Evolutionary conservation across 1,140 invertebrate genomes (phyloP), one percentile per base, ranked within the genome.

Genomic region (Plectrocnemia conspersa): DNA sequence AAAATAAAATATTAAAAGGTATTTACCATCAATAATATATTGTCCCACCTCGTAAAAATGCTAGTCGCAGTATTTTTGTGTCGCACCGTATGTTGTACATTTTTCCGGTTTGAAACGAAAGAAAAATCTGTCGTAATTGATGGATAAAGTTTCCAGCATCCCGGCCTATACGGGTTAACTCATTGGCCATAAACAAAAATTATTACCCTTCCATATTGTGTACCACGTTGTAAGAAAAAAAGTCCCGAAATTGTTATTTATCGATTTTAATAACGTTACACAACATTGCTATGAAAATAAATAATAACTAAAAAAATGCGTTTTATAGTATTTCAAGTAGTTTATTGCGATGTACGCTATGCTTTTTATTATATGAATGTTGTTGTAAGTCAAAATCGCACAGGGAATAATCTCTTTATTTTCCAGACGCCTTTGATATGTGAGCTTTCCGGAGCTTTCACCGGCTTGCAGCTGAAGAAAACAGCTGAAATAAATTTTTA

Each of bases 111-210:
- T n/a, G n/a, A n/a, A n/a, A n/a, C n/a, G n/a, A n/a, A n/a, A n/a
- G n/a, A n/a, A n/a, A n/a, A n/a, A n/a, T n/a, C n/a, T n/a, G n/a
- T n/a, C n/a, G 23, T 47, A 47, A 48, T 48, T 19, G 22, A 48
- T 48, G 27, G 29, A 35, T 48, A 48, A 48, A 48, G 46, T 48
- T 48, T 48, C 3, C 3, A 32, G 36, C 27, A 21, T 35, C 16
- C 27, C 7, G 23, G 46, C 29, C 27, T 48, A 48, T 35, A 13
- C 36, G 29, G n/a, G 22, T 16, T 27, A 48, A 48, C 46, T 48
- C 46, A 29, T 48, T 29, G 46, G 19, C 46, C 36, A 48, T 48
- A 48, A 48, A 48, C 46, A 48, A 48, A 48, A 48, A 48, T 48
- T 48, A 48, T 35, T 15, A 18, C 46, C 18, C n/a, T n/a, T n/a